Evolutionary conservation across 2,888 invertebrate species (phyloP), one percentile per base, ranked within the genome.

Genomic region (Cyclophora punctaria): DNA sequence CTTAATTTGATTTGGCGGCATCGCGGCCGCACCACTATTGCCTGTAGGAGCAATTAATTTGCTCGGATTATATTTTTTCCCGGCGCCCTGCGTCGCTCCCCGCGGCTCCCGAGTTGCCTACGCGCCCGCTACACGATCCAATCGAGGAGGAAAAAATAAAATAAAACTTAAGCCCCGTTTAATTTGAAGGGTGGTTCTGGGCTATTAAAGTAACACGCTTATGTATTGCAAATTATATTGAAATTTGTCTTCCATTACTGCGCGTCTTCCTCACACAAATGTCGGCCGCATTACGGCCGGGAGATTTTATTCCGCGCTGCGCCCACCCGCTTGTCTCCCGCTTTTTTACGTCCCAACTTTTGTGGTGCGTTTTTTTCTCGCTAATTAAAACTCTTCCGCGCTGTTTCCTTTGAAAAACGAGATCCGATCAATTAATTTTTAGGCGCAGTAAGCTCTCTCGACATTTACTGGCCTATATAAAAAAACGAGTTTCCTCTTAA

Each of bases 151-250:
- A 87, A 87, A 87, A 86, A 88, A 85, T 84, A 85, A 85, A 85
- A 87, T 85, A 87, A 87, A 87, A 87, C 86, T 88, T 89, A 88
- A 89, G 88, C 89, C 82, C 82, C 86, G 86, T 89, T 89, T 89
- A 89, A 89, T 89, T 89, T 89, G 89, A 86, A 84, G 88, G 89
- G 88, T 87, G 89, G 89, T 89, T 89, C 88, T 84, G 88, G 89
- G 83, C 89, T 89, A 89, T 89, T 89, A 89, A 89, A 88, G 87
- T 89, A 89, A 88, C 87, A 89, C 89, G 89, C 89, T 88, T 89
- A 89, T 89, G 89, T 89, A 89, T 88, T 89, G 88, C 87, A 89
- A 89, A 89, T 89, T 88, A 89, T 89, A 89, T 89, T 88, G 89
- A 89, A 88, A 88, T 88, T 88, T 88, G 88, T 88, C 88, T 88